Base-by-base conservation (phyloP, 2,888 invertebrate species). In the Agrotis clavis region DNA sequence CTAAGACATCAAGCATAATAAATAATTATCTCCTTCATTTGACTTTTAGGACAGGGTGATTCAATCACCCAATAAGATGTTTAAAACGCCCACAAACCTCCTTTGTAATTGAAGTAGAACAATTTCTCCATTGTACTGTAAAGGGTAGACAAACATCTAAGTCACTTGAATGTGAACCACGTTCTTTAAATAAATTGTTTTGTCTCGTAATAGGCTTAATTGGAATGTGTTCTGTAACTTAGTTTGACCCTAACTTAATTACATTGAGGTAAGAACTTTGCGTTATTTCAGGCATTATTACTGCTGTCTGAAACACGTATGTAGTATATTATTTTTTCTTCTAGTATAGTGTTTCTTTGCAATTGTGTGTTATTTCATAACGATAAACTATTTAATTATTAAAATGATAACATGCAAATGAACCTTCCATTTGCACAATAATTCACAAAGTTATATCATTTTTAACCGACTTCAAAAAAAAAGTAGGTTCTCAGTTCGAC, bases 191-290 rank as follows among this genome's bases (percentile, higher is more conserved):
- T 80, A 80, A 82, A 84, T 82, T 66, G 82, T 73, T 74, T 80
- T 71, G 47, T 47, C 62, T 75, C 60, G 21, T 63, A 82, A 76
- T 69, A 78, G 72, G 76, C 59, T 71, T 84, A 77, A 80, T 84
- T 77, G 64, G 60, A 71, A 63, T 72, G 74, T 77, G 67, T 69
- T 61, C 82, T 59, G 61, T 80, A 71, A 82, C 73, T 74, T 70
- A 79, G 71, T 79, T 81, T 74, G 69, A 81, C 75, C 82, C 74
- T 68, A 80, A 82, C 74, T 73, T 79, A 77, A 84, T 84, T 83
- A 81, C 57, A 60, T 64, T 21, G 59, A 69, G 54, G 64, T 71
- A 77, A 53, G 35, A 71, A 64, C 63, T 76, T 83, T 57, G 35
- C 53, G 71, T 73, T 67, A 73, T 75, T 76, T 62, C 48, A 70